Evolutionary conservation across 2,797 vertebrate species (phyloP), one percentile per base, ranked within the genome.

Genomic region (Pogonophryne albipinna): DNA sequence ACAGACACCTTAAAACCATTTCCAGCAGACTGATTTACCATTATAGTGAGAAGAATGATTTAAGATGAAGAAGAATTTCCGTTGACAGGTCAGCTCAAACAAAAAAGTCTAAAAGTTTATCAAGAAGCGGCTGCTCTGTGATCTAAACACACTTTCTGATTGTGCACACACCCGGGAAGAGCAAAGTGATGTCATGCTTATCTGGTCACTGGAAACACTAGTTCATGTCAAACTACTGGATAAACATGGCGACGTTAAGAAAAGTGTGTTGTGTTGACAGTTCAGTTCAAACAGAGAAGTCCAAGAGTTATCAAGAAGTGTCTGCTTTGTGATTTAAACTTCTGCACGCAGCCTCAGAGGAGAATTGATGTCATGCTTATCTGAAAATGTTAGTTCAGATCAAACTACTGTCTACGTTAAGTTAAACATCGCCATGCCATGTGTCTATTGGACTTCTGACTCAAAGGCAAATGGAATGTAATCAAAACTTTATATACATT

Each of bases 211-310:
- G 78, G 62, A 76, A 67, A 66, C 64, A 34, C 50, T 14, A 41
- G 45, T 11, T 59, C 12, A 15, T 16, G 17, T 52, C 20, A 73
- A 67, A 75, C 68, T 55, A 60, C 66, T 74, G 55, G 27, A 78
- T 87, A 84, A 85, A 87, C 76, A 82, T 53, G 58, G 70, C 53
- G 6, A 1, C 3, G 45, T 63, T 68, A 27, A 42, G 20, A 38
- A 38, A 38, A 38, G 34, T 38, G 8, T 38, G 34, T 38, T 38
- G 34, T 38, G 34, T 38, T 38, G 55, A 61, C 51, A 23, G n/a
- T n/a, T 71, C 47, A 16, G 16, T 14, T 71, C 20, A 71, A 77
- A 69, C 44, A 70, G 38, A 51, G 56, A 20, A 14, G 51, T 17
- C 27, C 12, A 45, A 17, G 1, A 45, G 27, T 59, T 38, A 60